Percentiles rank a stretch among this genome's conserved stretches.
These are phyloP conservation scores for Rutilus rutilus DNA, from an alignment of 2,113 vertebrate species.

Conservation along the genomic window DNA sequence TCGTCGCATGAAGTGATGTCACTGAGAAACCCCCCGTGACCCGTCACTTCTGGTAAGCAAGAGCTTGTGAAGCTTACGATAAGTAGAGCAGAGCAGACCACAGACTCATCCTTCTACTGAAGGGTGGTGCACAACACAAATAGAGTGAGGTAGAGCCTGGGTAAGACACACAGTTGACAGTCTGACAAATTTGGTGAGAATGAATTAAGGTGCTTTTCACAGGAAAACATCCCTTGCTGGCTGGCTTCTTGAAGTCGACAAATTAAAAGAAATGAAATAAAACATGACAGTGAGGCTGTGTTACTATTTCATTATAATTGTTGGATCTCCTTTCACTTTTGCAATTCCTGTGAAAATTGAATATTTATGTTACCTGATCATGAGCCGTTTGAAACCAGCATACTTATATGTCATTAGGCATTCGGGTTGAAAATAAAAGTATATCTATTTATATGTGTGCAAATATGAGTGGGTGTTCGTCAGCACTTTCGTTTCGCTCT, in stretches of 20 bases:
- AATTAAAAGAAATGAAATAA: conserved; percentile 19
- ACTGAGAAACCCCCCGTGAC: conserved; percentile 53
- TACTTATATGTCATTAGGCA: neutral
- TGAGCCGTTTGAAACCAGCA: neutral
- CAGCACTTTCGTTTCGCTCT: conserved; percentile 51
- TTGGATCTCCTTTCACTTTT: neutral
- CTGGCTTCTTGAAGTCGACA: conserved; percentile 1
- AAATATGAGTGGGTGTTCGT: conserved; percentile 17
- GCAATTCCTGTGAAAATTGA: neutral
- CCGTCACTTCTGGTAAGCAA: conserved; percentile 58
- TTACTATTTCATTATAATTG: neutral
- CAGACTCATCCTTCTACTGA: conserved; percentile 41
- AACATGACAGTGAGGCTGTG: neutral
- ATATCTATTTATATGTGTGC: conserved; percentile 18
- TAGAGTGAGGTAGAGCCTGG: conserved; percentile 12
- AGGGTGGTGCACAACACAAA: conserved; percentile 20
- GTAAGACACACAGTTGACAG: neutral
- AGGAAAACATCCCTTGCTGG: conserved; percentile 1
- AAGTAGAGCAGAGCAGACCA: conserved; percentile 51
- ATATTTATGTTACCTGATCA: neutral
- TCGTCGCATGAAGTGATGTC: conserved; percentile 42
- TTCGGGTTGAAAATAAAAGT: neutral
- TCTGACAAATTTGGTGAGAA: conserved; percentile 2
- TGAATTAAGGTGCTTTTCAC: conserved; percentile 2
- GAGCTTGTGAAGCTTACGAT: conserved; percentile 53